Conservation (phyloP, 2,888 invertebrate species). For the Agrotis clavis region DNA sequence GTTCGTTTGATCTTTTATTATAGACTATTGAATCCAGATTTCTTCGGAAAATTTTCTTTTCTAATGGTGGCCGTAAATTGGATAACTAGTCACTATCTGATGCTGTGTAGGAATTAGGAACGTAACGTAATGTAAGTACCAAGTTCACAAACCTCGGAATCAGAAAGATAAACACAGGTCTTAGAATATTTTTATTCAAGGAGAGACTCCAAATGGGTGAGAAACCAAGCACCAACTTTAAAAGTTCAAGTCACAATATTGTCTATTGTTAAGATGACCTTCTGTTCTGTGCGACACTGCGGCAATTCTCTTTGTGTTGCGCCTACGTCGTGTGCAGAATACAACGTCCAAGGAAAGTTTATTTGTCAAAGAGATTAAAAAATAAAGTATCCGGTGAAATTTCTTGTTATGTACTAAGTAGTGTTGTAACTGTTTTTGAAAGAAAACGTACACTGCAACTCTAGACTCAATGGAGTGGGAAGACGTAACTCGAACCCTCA, state of each 20-base stretch:
- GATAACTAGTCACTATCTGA: too few species aligned
- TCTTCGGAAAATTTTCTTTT: too few species aligned
- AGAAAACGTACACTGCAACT: background rate
- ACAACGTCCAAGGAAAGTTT: conserved; percentile 66
- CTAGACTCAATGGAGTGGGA: too few species aligned
- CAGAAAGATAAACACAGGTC: background rate
- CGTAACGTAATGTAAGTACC: too few species aligned
- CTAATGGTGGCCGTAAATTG: too few species aligned
- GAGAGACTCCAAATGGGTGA: background rate
- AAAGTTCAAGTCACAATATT: conserved; percentile 1
- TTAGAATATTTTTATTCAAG: background rate
- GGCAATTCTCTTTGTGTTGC: conserved; percentile 49
- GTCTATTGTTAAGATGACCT: conserved; percentile 39
- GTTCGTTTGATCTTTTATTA: too few species aligned
- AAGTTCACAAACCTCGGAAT: background rate
- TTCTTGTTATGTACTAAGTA: conserved; percentile 27
- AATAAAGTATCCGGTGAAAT: conserved; percentile 63
- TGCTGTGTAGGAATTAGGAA: too few species aligned
- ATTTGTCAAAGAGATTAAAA: conserved; percentile 59
- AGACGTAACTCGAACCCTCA: too few species aligned
- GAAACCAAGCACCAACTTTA: background rate
- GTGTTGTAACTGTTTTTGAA: conserved; percentile 52
- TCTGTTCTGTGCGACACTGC: conserved; percentile 22
- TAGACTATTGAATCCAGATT: too few species aligned
- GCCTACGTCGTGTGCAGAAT: conserved; percentile 58